Evolutionary conservation across 2,797 vertebrate genomes (phyloP), one percentile per base, ranked within the genome.

Genomic region (Peromyscus melanophrys): DNA sequence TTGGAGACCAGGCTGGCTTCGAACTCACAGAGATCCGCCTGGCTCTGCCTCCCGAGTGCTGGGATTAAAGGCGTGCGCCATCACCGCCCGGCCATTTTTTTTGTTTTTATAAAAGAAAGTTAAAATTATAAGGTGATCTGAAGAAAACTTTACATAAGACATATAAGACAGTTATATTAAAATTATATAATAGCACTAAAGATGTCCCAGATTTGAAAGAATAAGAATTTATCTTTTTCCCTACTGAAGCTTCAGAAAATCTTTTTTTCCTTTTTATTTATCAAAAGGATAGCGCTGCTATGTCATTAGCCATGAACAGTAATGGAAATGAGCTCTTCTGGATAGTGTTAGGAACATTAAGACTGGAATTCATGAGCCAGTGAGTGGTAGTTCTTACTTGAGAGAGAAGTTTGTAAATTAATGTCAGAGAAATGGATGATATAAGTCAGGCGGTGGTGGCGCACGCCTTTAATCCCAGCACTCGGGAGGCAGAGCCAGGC

Each of bases 381-480:
- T 27, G 11, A 77, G 16, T 71, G n/a, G 52, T 63, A 67, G 23
- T 84, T 94, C 59, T 75, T 93, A 76, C 14, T 55, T 37, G 17
- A 29, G 9, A 4, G 21, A 43, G 37, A 61, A 23, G 76, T 9
- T 31, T 76, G n/a, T 77, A 73, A 65, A 14, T 31, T 57, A 96
- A 81, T 95, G 94, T 84, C 94, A 34, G 92, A 88, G 40, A 96
- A 93, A 63, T 82, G 52, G 37, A 27, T 94, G 4, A n/a, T 90
- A 4, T 61, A 96, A 52, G 13, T 13, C 52, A 14, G 52, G 52
- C 52, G 2, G 0, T 52, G 1, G 52, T 52, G 52, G 52, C 9
- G 52, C 52, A 52, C 52, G 4, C 52, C 52, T 52, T 52, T 52
- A 52, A 52, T 52, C 52, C 52, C 52, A 52, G 52, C 49, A 52